phyloP scores from a whole-genome alignment of 2,113 vertebrate genomes.

The Pelusios castaneus region DNA sequence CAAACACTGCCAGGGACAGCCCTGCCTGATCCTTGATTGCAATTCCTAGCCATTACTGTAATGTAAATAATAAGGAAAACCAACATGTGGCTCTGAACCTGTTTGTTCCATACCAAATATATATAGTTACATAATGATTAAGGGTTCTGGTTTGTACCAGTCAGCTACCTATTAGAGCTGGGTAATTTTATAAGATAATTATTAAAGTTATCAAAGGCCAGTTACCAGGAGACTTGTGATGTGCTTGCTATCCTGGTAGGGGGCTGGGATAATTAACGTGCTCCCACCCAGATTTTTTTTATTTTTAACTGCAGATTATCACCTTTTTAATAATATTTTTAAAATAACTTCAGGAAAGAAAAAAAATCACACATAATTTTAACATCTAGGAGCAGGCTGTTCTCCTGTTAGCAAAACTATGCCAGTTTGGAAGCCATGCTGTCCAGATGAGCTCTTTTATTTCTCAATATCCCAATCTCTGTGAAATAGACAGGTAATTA shows the following conservation, averaged over 20 bases:
- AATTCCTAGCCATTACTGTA: background rate
- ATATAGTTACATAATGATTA: no score
- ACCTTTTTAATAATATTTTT: constrained; percentile 48
- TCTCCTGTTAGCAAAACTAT: constrained; percentile 54
- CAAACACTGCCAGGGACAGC: no score
- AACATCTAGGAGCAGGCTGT: constrained; percentile 64
- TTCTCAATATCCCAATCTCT: constrained; percentile 30
- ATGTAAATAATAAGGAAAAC: background rate
- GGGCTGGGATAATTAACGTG: constrained; percentile 40
- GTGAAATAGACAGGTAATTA: constrained; percentile 51
- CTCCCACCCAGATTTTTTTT: constrained; percentile 41
- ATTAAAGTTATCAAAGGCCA: constrained; percentile 15
- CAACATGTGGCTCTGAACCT: background rate
- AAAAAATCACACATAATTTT: constrained; percentile 53
- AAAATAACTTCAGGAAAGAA: constrained; percentile 66
- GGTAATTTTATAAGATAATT: background rate
- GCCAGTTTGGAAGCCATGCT: constrained; percentile 55
- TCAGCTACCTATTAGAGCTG: background rate
- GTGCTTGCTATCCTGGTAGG: constrained; percentile 60
- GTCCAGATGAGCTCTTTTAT: constrained; percentile 58
- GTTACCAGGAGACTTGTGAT: constrained; percentile 55
- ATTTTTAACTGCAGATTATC: constrained; percentile 60
- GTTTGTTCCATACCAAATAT: background rate
- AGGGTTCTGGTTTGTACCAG: background rate
- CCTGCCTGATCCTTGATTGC: background rate